Percentiles rank a stretch among this genome's conserved stretches.
phyloP scores from a whole-genome alignment of 2,888 invertebrate species.

The Stenolophus ochropezus region DNA sequence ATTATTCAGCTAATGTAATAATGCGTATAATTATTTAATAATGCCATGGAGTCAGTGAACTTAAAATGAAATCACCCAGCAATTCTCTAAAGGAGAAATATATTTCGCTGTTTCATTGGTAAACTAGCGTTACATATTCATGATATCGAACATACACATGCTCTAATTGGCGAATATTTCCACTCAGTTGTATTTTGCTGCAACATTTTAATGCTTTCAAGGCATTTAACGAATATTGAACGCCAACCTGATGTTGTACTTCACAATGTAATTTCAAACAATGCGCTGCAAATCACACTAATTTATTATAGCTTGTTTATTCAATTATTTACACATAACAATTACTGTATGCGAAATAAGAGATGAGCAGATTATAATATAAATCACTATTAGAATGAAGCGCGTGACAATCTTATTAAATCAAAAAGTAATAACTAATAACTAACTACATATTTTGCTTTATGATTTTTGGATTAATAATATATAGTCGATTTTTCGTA shows the following conservation, averaged over 20 bases:
- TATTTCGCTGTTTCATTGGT: neutral
- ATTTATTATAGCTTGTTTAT: conserved; percentile 7
- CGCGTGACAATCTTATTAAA: too few species aligned
- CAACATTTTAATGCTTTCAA: neutral
- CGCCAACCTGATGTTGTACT: neutral
- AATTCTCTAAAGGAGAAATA: neutral
- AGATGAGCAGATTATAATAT: too few species aligned
- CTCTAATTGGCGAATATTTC: neutral
- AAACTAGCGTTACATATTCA: neutral
- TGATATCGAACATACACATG: neutral
- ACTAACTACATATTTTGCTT: too few species aligned
- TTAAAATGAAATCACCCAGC: neutral
- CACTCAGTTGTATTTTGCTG: neutral
- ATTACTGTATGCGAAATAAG: too few species aligned
- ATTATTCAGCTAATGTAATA: neutral
- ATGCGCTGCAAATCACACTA: neutral
- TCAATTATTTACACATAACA: too few species aligned
- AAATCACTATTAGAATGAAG: too few species aligned
- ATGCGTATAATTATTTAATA: neutral
- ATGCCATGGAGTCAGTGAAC: neutral
- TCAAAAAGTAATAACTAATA: too few species aligned
- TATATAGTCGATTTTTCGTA: too few species aligned
- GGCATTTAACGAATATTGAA: neutral
- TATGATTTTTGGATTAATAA: too few species aligned
- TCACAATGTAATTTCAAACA: neutral